Base-by-base conservation (phyloP, 1,140 invertebrate species). In the Notospermus geniculatus region DNA sequence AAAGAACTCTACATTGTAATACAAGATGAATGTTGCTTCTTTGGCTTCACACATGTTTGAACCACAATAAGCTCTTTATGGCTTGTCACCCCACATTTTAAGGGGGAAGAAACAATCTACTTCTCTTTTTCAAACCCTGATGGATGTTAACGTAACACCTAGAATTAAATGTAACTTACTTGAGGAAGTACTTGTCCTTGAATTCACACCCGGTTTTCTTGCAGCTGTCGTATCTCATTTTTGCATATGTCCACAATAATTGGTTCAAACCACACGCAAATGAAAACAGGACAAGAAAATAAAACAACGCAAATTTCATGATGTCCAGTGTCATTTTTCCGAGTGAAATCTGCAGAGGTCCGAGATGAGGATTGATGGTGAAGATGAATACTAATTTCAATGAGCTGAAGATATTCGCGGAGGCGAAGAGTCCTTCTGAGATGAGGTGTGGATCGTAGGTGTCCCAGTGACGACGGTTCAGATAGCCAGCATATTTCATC, bases 381-480 rank as follows among this genome's bases (percentile, higher is more conserved):
- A 98, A 98, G 80, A 98, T 98, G 85, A 97, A 97, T 71, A 98
- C 95, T 71, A 98, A 85, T 83, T 98, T 98, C 60, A 98, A 86
- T 57, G 94, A 97, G 84, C 93, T 94, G 79, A 96, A 95, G 70
- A 96, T 95, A 88, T 95, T 96, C 64, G 90, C 93, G 0, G 92
- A 92, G 0, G 92, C 92, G 82, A 96, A 97, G 43, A 93, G 90
- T 45, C 92, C 93, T 81, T 97, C 94, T 0, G 92, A 93, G 1
- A 97, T 85, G 17, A 97, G 81, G 87, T 95, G 95, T 0, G 94
- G 94, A 82, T 97, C 93, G 74, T 90, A 96, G 0, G 91, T 89
- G 78, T 94, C 88, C 94, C 93, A 97, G 56, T 90, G 83, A 75
- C 94, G 91, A 28, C 92, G 81, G 67, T 86, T 83, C 0, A 91